Base-by-base conservation (phyloP, 2,113 vertebrate genomes). In the Cacatua alba region DNA sequence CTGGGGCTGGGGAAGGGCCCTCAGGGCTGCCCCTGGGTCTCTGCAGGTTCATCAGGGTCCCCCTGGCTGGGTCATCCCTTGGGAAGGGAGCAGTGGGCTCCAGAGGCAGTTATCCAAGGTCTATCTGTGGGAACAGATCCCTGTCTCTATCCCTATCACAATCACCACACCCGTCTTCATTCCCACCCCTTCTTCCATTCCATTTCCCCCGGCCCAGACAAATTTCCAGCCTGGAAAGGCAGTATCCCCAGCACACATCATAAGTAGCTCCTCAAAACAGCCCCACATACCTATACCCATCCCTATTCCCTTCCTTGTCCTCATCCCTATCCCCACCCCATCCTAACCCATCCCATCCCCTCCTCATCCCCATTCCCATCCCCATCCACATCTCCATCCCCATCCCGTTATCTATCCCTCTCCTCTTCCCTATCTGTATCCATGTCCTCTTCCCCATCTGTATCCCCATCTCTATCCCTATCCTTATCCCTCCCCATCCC, bases 21-120 rank as follows among this genome's bases (percentile, higher is more conserved):
- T 41, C 0, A 0, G 52, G 9, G 46, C 25, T 68, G 9, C 6
- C 29, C 43, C 4, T 17, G 26, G 3, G 14, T 59, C 25, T 39
- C 60, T 39, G 18, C 0, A 5, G 26, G 48, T 81, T 51, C 24
- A 2, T 17, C 0, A 1, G 10, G 29, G 20, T 62, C 26, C n/a
- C 7, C 13, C 37, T 1, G 0, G 9, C 46, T 37, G 18, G 35
- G 3, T 51, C 68, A 72, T 28, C 21, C 6, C n/a, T n/a, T 53
- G 31, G n/a, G 23, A 17, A 72, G 20, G 67, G 57, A 90, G 39
- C 15, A 55, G 48, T 7, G 8, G 35, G 17, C 3, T 52, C 52
- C 67, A 69, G 39, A 72, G 31, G 17, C 70, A 35, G 13, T 46
- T 46, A 35, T 60, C 57, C 74, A 21, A 31, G 14, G 4, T 65